Evolutionary conservation across 2,113 vertebrate genomes (phyloP), one percentile per base, ranked within the genome.

Genomic region (Micromys minutus): DNA sequence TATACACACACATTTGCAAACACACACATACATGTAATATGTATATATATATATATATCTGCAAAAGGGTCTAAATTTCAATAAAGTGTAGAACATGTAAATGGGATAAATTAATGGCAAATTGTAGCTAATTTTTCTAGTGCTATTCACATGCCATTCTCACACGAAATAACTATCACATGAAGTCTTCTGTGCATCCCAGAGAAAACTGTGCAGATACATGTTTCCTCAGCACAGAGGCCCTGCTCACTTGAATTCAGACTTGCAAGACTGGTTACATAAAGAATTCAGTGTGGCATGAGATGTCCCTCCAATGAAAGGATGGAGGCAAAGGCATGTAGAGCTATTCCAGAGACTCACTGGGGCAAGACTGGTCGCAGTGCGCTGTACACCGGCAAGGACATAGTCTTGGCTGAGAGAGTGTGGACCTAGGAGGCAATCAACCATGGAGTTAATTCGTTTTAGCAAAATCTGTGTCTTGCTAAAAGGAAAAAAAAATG

Each of bases 381-480:
- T 1, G 57, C 61, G 13, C 22, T 9, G 29, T 17, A 45, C 61
- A 24, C 77, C 26, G 42, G 83, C 83, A 85, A 83, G 93, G 45
- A 89, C 50, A 57, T 9, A 42, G 89, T 52, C 86, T 86, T 10
- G 0, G 21, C 36, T 85, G 65, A 91, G 8, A 95, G 75, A 63
- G 42, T 50, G 3, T 36, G 26, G 45, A 71, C 1, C 50, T 34
- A 22, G 26, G 31, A 94, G 34, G 72, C 85, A 86, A 50, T 63
- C 95, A 74, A 63, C 92, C 90, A 80, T 67, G 52, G 72, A 90
- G 71, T 87, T 95, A 31, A 95, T 89, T 80, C 91, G 90, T 95
- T 94, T 83, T 17, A 89, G 69, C 21, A 88, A 95, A 94, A 96
- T 83, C 89, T 93, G 76, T 89, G 59, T 94, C 95, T 95, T 92